Conservation (phyloP, 1,140 invertebrate species). For the Cherax destructor region DNA sequence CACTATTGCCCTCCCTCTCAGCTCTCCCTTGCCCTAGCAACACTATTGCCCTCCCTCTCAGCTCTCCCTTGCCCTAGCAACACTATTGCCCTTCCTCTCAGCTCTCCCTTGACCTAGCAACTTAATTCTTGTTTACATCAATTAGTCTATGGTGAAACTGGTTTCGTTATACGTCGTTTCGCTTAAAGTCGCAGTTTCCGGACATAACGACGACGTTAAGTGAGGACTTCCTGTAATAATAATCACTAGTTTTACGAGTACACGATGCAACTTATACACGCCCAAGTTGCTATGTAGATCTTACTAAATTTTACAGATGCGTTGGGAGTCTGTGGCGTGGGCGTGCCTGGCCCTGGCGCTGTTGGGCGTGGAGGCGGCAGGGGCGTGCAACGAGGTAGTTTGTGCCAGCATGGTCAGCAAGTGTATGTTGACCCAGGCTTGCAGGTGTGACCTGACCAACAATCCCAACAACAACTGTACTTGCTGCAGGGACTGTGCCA, state of each 20-base stretch:
- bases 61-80: too few species aligned
- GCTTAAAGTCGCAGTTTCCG: not conserved
- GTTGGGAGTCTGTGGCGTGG: not conserved
- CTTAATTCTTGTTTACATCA: too few species aligned
- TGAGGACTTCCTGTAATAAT: not conserved
- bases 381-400: slow-evolving; percentile 88
- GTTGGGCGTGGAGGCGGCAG: not conserved
- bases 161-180: not conserved
- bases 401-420: slow-evolving; percentile 96
- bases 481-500: slow-evolving; percentile 94
- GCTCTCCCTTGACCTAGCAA: too few species aligned
- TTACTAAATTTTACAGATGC: slow-evolving; percentile 6
- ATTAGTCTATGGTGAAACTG: too few species aligned
- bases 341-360: slow-evolving; percentile 2
- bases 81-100: too few species aligned
- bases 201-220: too few species aligned
- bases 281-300: too few species aligned
- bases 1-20: too few species aligned
- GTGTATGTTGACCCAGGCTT: slow-evolving; percentile 95
- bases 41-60: too few species aligned
- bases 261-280: not conserved
- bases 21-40: too few species aligned
- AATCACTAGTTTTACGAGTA: not conserved
- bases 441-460: slow-evolving; percentile 91
- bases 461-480: slow-evolving; percentile 82